phyloP scores from a whole-genome alignment of 1,140 invertebrate genomes.

The Leptinotarsa texana region DNA sequence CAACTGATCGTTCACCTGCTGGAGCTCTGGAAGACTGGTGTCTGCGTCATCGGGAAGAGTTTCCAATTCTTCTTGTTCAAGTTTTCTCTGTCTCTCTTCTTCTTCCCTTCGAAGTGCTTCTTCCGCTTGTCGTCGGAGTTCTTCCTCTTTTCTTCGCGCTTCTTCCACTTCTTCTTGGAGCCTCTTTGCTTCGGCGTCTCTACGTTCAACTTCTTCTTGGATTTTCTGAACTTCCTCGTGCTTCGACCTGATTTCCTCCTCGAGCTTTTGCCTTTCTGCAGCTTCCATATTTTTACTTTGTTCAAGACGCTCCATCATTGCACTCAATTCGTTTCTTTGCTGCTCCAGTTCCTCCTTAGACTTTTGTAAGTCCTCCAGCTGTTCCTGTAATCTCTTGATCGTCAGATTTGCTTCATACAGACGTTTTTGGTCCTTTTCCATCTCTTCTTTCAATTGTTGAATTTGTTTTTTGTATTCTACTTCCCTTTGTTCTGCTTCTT shows the following conservation, averaged over 20 bases:
- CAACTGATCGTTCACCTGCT: slow-evolving; percentile 47
- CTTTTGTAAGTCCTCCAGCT: slow-evolving; percentile 84
- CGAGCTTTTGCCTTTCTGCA: slow-evolving; percentile 83
- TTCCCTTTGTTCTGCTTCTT: slow-evolving; percentile 48
- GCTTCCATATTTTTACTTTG: slow-evolving; percentile 85
- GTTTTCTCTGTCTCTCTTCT: slow-evolving; percentile 32
- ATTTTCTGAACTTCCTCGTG: slow-evolving; percentile 87
- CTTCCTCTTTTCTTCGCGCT: slow-evolving; percentile 46
- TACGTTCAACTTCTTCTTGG: slow-evolving; percentile 81
- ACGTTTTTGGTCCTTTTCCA: slow-evolving; percentile 80
- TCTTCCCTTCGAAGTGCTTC: slow-evolving; percentile 32
- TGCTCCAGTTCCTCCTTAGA: slow-evolving; percentile 94
- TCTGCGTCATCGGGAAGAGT: slow-evolving; percentile 44
- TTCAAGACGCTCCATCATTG: slow-evolving; percentile 90
- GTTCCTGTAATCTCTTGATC: slow-evolving; percentile 90
- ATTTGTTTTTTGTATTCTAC: slow-evolving; percentile 80
- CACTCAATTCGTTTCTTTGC: slow-evolving; percentile 80
- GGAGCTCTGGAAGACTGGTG: slow-evolving; percentile 46
- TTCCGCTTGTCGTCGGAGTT: slow-evolving; percentile 38
- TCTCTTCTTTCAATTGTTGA: slow-evolving; percentile 80
- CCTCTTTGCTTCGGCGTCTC: slow-evolving; percentile 86
- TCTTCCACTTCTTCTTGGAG: slow-evolving; percentile 76
- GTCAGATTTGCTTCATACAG: slow-evolving; percentile 89
- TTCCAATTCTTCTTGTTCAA: slow-evolving; percentile 44
- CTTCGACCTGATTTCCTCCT: slow-evolving; percentile 85